Evolutionary conservation across 2,113 vertebrate genomes (phyloP), one percentile per base, ranked within the genome.

Genomic region (Micronycteris hirsuta): DNA sequence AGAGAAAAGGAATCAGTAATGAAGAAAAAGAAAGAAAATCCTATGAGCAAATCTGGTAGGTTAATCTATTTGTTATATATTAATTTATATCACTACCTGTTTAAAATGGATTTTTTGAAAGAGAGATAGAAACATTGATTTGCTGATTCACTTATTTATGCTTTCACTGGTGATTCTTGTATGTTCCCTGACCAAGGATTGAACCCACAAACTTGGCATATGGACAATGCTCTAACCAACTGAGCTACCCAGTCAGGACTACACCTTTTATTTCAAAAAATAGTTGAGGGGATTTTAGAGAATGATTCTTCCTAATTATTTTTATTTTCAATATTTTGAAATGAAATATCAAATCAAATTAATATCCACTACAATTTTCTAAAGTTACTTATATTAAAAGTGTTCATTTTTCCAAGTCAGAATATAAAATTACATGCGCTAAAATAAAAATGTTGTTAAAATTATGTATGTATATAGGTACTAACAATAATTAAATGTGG

Each of bases 351-450:
- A 76, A 71, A 83, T 74, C 12, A 43, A 94, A 87, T 90, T 94
- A 87, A 63, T 70, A 71, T 43, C 3, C 22, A 80, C 22, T 56
- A 82, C 22, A 80, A 26, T 84, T 91, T 91, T 61, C 70, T 20
- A 86, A 85, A 95, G 33, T 77, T 47, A 84, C 19, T 90, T 91
- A 43, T 36, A 41, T 94, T 52, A 94, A 92, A 94, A 63, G 19
- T 58, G 45, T 33, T 63, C 10, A 94, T 84, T 90, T 90, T 93
- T n/a, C 24, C 45, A 95, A 85, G 24, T 94, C 67, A 94, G 38
- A 92, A 83, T 67, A 45, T 20, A 91, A 91, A 78, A 45, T 74
- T 41, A 71, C 11, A 77, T 52, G 31, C 9, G 33, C 4, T 63
- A 54, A 43, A 26, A 24, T 89, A 71, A 86, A 5, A 68, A 67